Evolutionary conservation across 2,113 vertebrate genomes (phyloP), one percentile per base, ranked within the genome.

Genomic region (Ameiurus melas): DNA sequence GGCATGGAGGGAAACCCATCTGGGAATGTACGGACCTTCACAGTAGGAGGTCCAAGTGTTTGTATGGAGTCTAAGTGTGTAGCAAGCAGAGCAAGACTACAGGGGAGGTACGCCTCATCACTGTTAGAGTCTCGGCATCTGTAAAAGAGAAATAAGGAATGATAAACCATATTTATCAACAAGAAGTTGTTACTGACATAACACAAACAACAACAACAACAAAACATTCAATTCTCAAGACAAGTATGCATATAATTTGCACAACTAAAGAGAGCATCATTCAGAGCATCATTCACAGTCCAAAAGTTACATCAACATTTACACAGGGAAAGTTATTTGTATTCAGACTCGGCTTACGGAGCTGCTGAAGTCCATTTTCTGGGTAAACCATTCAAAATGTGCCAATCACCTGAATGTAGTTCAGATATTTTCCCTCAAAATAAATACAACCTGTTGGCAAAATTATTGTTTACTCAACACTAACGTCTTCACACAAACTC

Each of bases 101-200:
- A 97, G 7, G 96, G 96, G 33, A 96, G 25, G 85, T 94, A 95
- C 19, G 95, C 94, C 27, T 97, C 94, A 2, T 90, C 75, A 43
- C 91, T 84, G 17, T 92, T 93, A 0, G 95, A 94, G 70, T 96
- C 95, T 91, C 93, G 92, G 92, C 96, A 97, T 87, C 96, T 97
- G 80, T 58, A 14, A 19, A 30, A 88, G 51, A 36, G 89, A 8
- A 84, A 30, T 47, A 70, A 62, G 8, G n/a, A 58, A 47, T 51
- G 1, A 79, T 14, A 14, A 53, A 79, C 25, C 1, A 3, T 53
- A 51, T 27, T 51, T 4, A 20, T 27, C 14, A n/a, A 62, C 39
- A 27, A 12, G 19, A 25, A 13, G 22, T 39, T 25, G 3, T 43
- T 13, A 62, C 33, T 39, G 30, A 62, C 0, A 7, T 73, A 89